Conservation (phyloP, 2,888 invertebrate genomes). For the Philereme vetulata region DNA sequence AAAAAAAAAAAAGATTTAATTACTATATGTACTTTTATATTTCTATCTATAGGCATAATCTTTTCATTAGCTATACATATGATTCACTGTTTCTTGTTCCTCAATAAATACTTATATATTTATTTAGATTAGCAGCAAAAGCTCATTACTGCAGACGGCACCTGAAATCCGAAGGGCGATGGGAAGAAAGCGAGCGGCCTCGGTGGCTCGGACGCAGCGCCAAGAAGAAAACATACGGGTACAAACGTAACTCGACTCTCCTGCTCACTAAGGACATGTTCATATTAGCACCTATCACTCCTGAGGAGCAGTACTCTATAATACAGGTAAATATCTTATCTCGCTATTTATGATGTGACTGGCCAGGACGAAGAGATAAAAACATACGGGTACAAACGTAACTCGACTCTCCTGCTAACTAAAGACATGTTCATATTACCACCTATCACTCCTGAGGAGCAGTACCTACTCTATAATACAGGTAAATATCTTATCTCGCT, state of each 20-base stretch:
- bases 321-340: constrained; percentile 40
- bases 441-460: constrained; percentile 42
- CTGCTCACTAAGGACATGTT: constrained; percentile 18
- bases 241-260: constrained; percentile 8
- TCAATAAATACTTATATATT: too few relatives aligned
- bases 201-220: constrained; percentile 56
- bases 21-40: too few relatives aligned
- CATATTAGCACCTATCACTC: constrained; percentile 49
- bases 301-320: constrained; percentile 66
- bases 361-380: not conserved
- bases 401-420: constrained; percentile 6
- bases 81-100: too few relatives aligned
- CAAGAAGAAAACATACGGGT: constrained; percentile 9
- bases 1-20: too few relatives aligned
- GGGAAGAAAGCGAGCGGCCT: constrained; percentile 57
- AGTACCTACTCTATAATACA: too few relatives aligned
- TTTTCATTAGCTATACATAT: too few relatives aligned
- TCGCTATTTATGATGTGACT: not conserved
- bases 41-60: too few relatives aligned
- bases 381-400: constrained; percentile 9
- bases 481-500: too few relatives aligned
- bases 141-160: constrained; percentile 68
- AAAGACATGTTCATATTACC: constrained; percentile 20
- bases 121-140: constrained; percentile 63
- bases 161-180: constrained; percentile 49